phyloP scores from a whole-genome alignment of 2,797 vertebrate species.

The Rhinogobio ventralis region DNA sequence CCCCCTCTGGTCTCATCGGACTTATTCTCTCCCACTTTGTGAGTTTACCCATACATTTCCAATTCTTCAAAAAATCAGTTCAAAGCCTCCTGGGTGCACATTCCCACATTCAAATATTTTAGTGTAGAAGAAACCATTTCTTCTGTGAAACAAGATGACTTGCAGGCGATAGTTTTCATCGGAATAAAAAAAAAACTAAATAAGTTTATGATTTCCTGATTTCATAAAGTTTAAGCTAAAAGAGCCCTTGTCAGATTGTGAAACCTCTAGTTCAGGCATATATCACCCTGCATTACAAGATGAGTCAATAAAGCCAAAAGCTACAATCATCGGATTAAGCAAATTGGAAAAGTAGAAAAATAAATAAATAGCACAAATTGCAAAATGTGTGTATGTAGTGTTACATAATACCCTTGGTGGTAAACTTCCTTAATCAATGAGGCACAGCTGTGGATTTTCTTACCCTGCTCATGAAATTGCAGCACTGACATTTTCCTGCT shows the following conservation, averaged over 20 bases:
- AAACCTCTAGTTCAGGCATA: slow-evolving; percentile 39
- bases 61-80: slow-evolving; percentile 25
- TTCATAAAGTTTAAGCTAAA: slow-evolving; percentile 48
- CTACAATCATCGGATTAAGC: neutral
- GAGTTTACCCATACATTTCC: neutral
- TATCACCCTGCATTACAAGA: slow-evolving; percentile 48
- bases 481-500: neutral
- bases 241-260: slow-evolving; percentile 40
- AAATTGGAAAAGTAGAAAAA: neutral
- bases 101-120: slow-evolving; percentile 29
- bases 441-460: neutral
- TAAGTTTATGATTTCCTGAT: slow-evolving; percentile 37
- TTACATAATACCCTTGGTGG: too few species aligned
- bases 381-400: neutral
- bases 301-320: slow-evolving; percentile 49
- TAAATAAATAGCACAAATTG: neutral
- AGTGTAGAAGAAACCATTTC: slow-evolving; percentile 44
- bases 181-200: neutral
- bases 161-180: neutral
- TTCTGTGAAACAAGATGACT: slow-evolving; percentile 38
- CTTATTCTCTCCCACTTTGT: slow-evolving; percentile 1
- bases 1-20: slow-evolving; percentile 6
- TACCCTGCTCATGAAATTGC: neutral
- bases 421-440: neutral
- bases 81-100: slow-evolving; percentile 26